Conservation (phyloP, 2,113 vertebrate genomes). For the Phrynocephalus versicolor region DNA sequence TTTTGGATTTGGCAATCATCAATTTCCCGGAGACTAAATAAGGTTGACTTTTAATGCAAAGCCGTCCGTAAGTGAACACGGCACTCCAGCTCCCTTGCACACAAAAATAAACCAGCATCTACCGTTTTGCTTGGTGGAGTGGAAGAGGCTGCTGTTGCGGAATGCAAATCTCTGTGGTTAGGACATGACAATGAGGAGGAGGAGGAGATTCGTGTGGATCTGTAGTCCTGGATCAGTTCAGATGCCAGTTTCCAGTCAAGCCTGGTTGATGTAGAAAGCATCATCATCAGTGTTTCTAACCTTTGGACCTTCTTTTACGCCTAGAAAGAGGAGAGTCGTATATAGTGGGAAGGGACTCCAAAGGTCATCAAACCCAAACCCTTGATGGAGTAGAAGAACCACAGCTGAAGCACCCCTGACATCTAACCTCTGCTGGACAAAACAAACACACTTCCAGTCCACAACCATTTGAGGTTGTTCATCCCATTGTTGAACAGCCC, state of each 20-base stretch:
- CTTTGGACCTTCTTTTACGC: neutral
- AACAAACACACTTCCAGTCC: no score
- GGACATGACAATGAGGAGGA: neutral
- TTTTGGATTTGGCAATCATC: conserved; percentile 54
- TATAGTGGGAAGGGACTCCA: no score
- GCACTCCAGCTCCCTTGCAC: conserved; percentile 35
- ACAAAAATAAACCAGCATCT: conserved; percentile 25
- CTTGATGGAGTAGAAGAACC: no score
- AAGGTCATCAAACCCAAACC: no score
- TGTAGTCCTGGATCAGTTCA: neutral
- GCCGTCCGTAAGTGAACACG: conserved; percentile 43
- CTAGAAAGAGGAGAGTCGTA: no score
- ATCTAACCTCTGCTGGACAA: no score
- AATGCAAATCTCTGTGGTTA: conserved; percentile 30
- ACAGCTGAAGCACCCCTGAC: no score
- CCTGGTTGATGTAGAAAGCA: neutral
- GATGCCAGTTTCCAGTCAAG: neutral
- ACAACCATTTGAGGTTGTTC: no score
- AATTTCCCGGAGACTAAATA: conserved; percentile 57
- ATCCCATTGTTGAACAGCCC: no score
- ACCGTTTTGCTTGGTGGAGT: conserved; percentile 11
- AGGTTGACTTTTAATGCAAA: conserved; percentile 52
- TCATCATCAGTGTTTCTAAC: neutral
- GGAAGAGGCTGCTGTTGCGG: neutral
- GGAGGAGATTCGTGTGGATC: neutral